Evolutionary conservation across 2,113 vertebrate genomes (phyloP).

Genomic region (Phycodurus eques): DNA sequence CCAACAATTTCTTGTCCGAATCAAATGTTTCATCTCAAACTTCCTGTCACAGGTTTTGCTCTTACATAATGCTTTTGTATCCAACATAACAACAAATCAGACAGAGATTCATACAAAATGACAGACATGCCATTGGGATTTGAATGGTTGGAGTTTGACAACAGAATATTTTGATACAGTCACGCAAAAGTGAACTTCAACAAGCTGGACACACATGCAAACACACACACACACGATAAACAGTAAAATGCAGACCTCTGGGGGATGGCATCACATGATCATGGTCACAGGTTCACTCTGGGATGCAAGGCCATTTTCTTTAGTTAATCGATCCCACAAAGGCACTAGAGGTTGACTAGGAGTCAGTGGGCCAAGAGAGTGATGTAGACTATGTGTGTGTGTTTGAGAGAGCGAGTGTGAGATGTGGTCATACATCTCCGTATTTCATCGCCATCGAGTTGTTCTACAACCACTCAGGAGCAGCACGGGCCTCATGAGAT

Average conservation of each 20-base stretch:
- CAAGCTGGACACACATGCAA: constrained; percentile 1
- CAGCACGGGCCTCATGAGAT: constrained; percentile 41
- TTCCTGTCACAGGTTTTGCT: constrained; percentile 23
- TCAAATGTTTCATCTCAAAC: constrained; percentile 22
- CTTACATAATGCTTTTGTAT: constrained; percentile 31
- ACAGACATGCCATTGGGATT: constrained; percentile 40
- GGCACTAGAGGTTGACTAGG: constrained; percentile 49
- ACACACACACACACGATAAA: neutral
- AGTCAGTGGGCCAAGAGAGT: constrained; percentile 54
- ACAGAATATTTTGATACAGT: constrained; percentile 16
- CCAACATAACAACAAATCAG: constrained; percentile 16
- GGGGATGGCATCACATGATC: constrained; percentile 39
- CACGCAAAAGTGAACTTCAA: constrained; percentile 12
- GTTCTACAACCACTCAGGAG: constrained; percentile 38
- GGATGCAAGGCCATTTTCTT: constrained; percentile 59
- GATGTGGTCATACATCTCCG: constrained; percentile 39
- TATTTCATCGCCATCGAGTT: constrained; percentile 48
- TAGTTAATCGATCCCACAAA: constrained; percentile 66
- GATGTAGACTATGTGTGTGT: constrained; percentile 28
- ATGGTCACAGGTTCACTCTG: constrained; percentile 60
- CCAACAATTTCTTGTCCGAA: constrained; percentile 20
- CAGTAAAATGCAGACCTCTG: constrained; percentile 8
- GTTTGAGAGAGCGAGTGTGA: constrained; percentile 18
- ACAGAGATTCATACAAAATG: constrained; percentile 35
- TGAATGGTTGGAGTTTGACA: constrained; percentile 31